Evolutionary conservation across 2,888 invertebrate genomes (phyloP), one percentile per base, ranked within the genome.

Genomic region (Chrysolina oricalcia): DNA sequence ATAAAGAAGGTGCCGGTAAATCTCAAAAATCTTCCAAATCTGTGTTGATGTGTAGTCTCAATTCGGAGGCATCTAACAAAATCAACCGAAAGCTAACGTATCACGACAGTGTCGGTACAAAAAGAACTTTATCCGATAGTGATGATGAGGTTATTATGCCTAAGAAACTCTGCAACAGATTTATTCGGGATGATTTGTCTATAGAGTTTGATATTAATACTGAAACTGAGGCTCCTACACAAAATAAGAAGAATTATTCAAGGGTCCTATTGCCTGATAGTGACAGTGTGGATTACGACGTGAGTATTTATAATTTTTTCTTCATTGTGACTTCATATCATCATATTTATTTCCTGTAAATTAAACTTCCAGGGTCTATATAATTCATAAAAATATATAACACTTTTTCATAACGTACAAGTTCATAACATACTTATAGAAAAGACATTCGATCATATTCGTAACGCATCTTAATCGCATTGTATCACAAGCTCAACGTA

Each of bases 121-220:
- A 80, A 71, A 78, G 81, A 68, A 76, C 70, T 10, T 8, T 70
- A 43, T 74, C 79, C 5, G 81, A 79, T 65, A 79, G 79, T 53
- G 81, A 82, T 0, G 82, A 80, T 27, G 77, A 77, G 11, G 73
- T 70, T 13, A 48, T 64, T 0, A 62, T 63, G 21, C 75, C 75
- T 4, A 83, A 82, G 56, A 77, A 75, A 48, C 81, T 78, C 35
- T 82, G 81, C 71, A 84, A 83, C 73, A 81, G 82, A 68, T 85
- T 84, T 70, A 72, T 86, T 13, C 76, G 79, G 8, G 83, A 85
- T 70, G 85, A 86, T 82, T 71, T 86, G 46, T 83, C 83, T 10
- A 77, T 87, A 21, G 81, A 82, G 43, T 86, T 87, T 78, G 80
- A 81, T 64, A 78, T 81, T 43, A 81, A 77, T 50, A 73, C 74